Conservation (phyloP, 1,140 invertebrate genomes). For the Brachionus sp. region DNA sequence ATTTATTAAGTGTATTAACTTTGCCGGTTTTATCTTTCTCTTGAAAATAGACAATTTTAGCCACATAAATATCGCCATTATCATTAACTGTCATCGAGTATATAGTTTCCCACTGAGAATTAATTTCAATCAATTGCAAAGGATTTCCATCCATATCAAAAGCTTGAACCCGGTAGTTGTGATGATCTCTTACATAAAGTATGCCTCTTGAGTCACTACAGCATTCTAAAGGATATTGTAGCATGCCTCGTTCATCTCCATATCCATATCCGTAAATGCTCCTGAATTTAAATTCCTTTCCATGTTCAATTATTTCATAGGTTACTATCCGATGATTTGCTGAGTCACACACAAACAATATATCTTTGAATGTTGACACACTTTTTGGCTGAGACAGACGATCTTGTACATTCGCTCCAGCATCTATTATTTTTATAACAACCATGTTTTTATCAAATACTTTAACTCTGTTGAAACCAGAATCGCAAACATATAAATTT, state of each 20-base stretch:
- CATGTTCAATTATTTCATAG: neutral
- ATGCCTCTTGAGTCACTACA: slow-evolving; percentile 21
- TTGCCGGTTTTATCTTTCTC: slow-evolving; percentile 5
- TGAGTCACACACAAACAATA: slow-evolving; percentile 28
- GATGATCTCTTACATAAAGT: slow-evolving; percentile 37
- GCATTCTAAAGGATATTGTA: slow-evolving; percentile 36
- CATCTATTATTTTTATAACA: slow-evolving; percentile 2
- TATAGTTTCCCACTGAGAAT: slow-evolving; percentile 31
- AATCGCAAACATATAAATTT: slow-evolving; percentile 41
- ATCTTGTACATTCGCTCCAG: neutral
- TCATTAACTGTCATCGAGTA: slow-evolving; percentile 40
- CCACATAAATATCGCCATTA: slow-evolving; percentile 38
- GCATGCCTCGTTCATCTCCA: slow-evolving; percentile 39
- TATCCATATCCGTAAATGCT: slow-evolving; percentile 17
- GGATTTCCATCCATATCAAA: neutral
- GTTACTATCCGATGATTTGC: slow-evolving; percentile 33
- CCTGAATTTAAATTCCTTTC: slow-evolving; percentile 8
- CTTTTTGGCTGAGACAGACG: slow-evolving; percentile 38
- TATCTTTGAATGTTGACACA: neutral
- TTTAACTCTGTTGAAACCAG: slow-evolving; percentile 33
- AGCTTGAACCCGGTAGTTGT: slow-evolving; percentile 38
- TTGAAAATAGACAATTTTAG: slow-evolving; percentile 40
- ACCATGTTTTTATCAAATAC: slow-evolving; percentile 34
- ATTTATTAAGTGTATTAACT: slow-evolving; percentile 32
- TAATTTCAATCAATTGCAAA: slow-evolving; percentile 24